Conservation (phyloP, 2,888 invertebrate genomes). For the Laspeyria flexula region DNA sequence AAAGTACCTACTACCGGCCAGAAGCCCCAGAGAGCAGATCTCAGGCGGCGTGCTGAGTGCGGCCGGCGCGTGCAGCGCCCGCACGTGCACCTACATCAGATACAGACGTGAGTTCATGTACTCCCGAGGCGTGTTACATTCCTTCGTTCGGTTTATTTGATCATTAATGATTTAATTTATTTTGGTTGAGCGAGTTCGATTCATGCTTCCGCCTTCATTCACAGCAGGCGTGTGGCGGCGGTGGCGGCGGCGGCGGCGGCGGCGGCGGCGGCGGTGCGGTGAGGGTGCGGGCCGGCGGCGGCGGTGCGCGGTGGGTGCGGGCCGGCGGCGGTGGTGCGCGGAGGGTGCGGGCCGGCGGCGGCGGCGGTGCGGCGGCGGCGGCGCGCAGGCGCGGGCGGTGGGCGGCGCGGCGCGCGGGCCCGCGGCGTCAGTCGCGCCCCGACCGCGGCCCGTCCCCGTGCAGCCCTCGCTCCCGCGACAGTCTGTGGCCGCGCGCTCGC, state of each 20-base stretch:
- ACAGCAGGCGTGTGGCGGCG: conserved; percentile 35
- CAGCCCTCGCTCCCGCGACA: conserved; percentile 60
- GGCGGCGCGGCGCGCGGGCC: conserved; percentile 53
- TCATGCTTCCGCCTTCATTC: conserved; percentile 38
- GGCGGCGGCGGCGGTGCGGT: no score
- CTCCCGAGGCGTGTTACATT: not conserved
- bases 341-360: conserved; percentile 29
- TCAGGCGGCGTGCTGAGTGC: no score
- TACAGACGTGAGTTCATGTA: no score
- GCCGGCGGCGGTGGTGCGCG: conserved; percentile 37
- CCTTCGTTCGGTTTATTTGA: conserved; percentile 5
- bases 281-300: no score
- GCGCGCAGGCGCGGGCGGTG: conserved; percentile 40
- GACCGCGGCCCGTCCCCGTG: conserved; percentile 63
- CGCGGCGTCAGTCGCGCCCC: conserved; percentile 70
- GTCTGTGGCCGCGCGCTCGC: conserved; percentile 67
- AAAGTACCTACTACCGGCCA: no score
- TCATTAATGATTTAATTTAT: conserved; percentile 14
- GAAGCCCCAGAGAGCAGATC: no score
- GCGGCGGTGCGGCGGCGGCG: conserved; percentile 23
- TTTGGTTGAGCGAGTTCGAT: conserved; percentile 24
- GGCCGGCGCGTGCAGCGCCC: no score
- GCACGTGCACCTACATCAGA: no score
- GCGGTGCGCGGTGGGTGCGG: conserved; percentile 33
- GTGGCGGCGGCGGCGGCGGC: no score